Evolutionary conservation across 2,888 invertebrate species (phyloP), one percentile per base, ranked within the genome.

Genomic region (Ferrisia virgata): DNA sequence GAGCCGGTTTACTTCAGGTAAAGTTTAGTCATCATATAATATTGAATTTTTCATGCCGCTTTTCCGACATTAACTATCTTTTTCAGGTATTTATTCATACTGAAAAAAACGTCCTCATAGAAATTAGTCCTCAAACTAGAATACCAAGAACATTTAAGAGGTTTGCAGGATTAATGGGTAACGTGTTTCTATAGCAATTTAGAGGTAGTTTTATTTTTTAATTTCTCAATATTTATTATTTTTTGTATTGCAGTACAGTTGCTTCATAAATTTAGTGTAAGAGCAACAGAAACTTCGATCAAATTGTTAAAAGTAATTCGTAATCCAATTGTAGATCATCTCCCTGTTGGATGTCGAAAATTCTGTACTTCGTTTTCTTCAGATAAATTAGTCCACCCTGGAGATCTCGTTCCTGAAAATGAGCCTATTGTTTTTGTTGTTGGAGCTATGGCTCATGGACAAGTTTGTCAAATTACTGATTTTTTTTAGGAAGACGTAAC

Each of bases 381-480:
- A 0, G 93, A 94, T 86, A 91, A 93, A 86, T 88, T 92, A n/a
- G 88, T 90, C 22, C 89, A 93, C 87, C 93, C 95, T 83, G 90
- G 92, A 85, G 95, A 96, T 64, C 88, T 98, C 43, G 95, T 96
- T 9, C 95, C 95, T 0, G 91, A 91, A 79, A 94, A 96, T 86
- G 92, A 92, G 85, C 97, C 98, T 0, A 91, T 98, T 85, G 97
- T 94, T 0, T 90, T 99, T 86, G 94, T 98, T 2, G 91, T 99
- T 85, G 99, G 99, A 58, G 97, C 99, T 2, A 98, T 99, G 94
- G 99, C 99, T 0, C 96, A 98, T 89, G 99, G 99, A 84, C 95
- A 94, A 89, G 93, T 99, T 85, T 87, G 40, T 69, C 76, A 11
- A 6, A n/a, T 28, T 22, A 3, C 25, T 33, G 9, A 43, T 6